Conservation (phyloP, 2,797 vertebrate species). For the Intellagama lesueurii region DNA sequence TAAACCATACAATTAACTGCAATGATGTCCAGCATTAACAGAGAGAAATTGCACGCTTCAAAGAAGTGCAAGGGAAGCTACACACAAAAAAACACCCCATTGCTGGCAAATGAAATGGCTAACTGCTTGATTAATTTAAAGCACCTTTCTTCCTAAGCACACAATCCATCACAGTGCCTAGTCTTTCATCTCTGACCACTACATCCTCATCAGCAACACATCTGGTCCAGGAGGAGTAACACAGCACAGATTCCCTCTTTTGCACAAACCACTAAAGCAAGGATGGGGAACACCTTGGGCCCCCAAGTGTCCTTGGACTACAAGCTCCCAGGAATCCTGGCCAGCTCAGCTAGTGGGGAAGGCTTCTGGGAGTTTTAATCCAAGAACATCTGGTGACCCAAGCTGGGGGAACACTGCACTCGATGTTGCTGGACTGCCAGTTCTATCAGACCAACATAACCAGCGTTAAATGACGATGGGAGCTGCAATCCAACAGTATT, state of each 20-base stretch:
- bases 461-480: neutral
- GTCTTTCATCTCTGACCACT: accelerated
- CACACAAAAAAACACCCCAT: neutral
- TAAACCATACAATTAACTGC: neutral
- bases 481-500: neutral
- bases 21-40: neutral
- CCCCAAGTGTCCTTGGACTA: too few species aligned
- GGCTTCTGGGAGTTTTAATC: too few species aligned
- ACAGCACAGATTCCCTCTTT: neutral
- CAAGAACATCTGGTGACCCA: too few species aligned
- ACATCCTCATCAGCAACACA: neutral
- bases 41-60: neutral
- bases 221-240: too few species aligned
- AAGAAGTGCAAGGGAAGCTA: neutral
- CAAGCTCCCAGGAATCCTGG: too few species aligned
- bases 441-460: too few species aligned
- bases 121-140: accelerated
- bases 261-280: neutral
- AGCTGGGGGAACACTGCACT: too few species aligned
- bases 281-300: too few species aligned
- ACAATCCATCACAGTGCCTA: neutral
- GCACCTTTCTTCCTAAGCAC: accelerated
- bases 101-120: neutral
- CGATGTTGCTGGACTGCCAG: too few species aligned
- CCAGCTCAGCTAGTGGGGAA: too few species aligned